Percentiles rank a stretch among this genome's conserved stretches.
phyloP scores from a whole-genome alignment of 2,797 vertebrate species.

The Muscicapa comitata region DNA sequence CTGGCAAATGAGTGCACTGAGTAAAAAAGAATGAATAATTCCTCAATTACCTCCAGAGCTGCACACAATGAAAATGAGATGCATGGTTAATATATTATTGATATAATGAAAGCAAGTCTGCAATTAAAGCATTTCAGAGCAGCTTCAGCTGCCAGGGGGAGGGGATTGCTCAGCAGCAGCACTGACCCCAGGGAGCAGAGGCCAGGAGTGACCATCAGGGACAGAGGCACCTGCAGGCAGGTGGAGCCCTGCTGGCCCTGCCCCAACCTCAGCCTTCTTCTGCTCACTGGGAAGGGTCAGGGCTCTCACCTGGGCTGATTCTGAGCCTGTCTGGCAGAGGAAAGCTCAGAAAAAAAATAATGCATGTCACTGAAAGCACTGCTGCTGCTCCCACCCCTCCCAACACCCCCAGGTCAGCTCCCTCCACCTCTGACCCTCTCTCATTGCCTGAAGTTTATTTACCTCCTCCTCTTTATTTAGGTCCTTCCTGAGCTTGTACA shows the following conservation, averaged over 20 bases:
- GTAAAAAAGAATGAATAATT: neutral
- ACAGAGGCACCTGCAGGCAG: too few relatives aligned
- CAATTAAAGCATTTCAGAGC: neutral
- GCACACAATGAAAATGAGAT: neutral
- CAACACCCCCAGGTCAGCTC: neutral
- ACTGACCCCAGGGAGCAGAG: neutral
- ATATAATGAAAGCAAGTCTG: neutral
- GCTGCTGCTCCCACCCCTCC: neutral
- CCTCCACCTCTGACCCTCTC: neutral
- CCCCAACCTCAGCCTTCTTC: too few relatives aligned
- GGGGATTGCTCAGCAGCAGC: neutral
- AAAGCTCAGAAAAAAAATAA: neutral
- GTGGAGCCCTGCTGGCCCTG: too few relatives aligned
- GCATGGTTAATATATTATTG: constrained; percentile 22
- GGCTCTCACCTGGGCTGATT: too few relatives aligned
- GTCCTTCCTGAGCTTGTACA: neutral
- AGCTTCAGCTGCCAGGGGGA: neutral
- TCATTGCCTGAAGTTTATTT: neutral
- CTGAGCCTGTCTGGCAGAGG: neutral
- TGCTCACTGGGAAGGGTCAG: too few relatives aligned
- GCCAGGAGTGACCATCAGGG: neutral
- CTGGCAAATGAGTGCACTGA: neutral
- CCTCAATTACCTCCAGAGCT: neutral
- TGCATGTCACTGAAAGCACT: neutral
- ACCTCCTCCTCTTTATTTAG: neutral